phyloP scores from a whole-genome alignment of 2,888 invertebrate species.

The Belgica antarctica region DNA sequence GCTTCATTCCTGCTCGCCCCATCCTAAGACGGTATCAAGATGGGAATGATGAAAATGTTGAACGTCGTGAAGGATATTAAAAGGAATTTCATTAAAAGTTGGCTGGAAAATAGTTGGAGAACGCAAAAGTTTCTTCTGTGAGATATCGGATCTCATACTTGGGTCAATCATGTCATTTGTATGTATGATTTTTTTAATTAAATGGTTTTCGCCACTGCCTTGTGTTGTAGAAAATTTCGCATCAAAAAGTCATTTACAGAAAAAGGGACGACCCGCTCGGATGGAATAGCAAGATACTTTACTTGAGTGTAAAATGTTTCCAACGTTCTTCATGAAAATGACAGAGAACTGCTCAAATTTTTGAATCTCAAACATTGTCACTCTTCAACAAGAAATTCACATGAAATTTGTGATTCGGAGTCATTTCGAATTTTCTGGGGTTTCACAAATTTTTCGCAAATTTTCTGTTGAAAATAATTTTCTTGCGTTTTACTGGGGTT shows the following conservation, averaged over 20 bases:
- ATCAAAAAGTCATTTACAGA: not conserved
- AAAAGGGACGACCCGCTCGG: not conserved
- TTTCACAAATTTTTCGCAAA: not conserved
- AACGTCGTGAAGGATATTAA: not conserved
- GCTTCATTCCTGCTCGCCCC: not conserved
- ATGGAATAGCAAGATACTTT: too few relatives aligned
- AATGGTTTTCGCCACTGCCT: not conserved
- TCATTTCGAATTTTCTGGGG: not conserved
- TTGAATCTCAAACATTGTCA: too few relatives aligned
- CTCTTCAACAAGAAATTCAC: too few relatives aligned
- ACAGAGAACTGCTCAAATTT: too few relatives aligned
- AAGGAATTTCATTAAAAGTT: constrained; percentile 24
- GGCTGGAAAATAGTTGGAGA: not conserved
- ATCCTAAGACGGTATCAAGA: not conserved
- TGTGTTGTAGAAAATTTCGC: constrained; percentile 10
- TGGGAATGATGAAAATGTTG: constrained; percentile 14
- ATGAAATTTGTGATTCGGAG: too few relatives aligned
- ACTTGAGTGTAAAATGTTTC: too few relatives aligned
- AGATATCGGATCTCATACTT: not conserved
- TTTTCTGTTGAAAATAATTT: constrained; percentile 2
- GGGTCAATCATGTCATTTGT: not conserved
- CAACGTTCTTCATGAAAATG: too few relatives aligned
- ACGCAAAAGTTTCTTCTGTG: not conserved
- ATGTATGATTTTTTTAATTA: not conserved
- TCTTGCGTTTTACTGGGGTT: constrained; percentile 20